Evolutionary conservation across 2,888 invertebrate species (phyloP).

Genomic region (Trachelus tabidus): DNA sequence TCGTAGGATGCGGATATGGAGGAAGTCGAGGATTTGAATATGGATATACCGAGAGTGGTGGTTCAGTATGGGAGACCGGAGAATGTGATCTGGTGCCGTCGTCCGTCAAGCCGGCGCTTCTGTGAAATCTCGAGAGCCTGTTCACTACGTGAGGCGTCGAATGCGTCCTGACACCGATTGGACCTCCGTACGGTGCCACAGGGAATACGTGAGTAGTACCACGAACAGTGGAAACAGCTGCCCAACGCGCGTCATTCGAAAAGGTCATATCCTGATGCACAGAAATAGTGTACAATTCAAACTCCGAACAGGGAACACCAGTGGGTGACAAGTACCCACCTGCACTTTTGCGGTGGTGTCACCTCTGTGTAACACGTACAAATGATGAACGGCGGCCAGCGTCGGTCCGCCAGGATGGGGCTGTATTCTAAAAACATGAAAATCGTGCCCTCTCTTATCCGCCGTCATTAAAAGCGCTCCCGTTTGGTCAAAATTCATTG

Average conservation of each 20-base stretch:
- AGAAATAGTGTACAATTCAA: background rate
- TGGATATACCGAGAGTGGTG: slow-evolving; percentile 68
- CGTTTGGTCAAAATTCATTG: slow-evolving; percentile 90
- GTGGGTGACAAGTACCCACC: slow-evolving; percentile 52
- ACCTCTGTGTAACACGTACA: slow-evolving; percentile 94
- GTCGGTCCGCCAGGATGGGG: slow-evolving; percentile 91
- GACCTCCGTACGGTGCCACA: slow-evolving; percentile 95
- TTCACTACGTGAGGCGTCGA: slow-evolving; percentile 94
- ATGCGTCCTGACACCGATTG: slow-evolving; percentile 92
- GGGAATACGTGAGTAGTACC: slow-evolving; percentile 99
- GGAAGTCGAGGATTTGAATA: slow-evolving; percentile 91
- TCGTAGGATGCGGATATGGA: slow-evolving; percentile 88
- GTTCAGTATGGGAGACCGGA: slow-evolving; percentile 70
- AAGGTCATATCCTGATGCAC: slow-evolving; percentile 84
- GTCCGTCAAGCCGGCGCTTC: slow-evolving; percentile 90
- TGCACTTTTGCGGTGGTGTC: slow-evolving; percentile 96
- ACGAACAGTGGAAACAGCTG: slow-evolving; percentile 92
- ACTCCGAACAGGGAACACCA: no score
- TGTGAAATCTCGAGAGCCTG: slow-evolving; percentile 92
- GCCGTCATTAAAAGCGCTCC: slow-evolving; percentile 92
- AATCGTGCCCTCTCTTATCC: slow-evolving; percentile 93
- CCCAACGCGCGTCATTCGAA: slow-evolving; percentile 94
- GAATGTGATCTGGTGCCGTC: slow-evolving; percentile 79
- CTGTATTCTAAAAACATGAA: slow-evolving; percentile 94
- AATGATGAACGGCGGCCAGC: slow-evolving; percentile 90